Conservation (phyloP, 2,888 invertebrate genomes). For the Leptinotarsa haldemani region DNA sequence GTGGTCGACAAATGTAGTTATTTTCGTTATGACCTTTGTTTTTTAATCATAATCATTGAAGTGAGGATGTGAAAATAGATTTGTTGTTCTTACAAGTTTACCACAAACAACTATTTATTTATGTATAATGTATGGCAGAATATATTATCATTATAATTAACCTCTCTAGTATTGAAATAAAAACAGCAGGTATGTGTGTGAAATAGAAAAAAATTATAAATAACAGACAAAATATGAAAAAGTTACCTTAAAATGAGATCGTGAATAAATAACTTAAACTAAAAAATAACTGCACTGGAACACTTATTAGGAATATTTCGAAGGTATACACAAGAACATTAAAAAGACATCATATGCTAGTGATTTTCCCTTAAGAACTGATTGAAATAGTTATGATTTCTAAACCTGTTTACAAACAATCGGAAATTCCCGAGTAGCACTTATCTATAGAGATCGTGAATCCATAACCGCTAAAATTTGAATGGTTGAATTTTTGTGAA, state of each 20-base stretch:
- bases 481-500: not conserved
- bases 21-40: slow-evolving; percentile 6
- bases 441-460: slow-evolving; percentile 4
- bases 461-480: slow-evolving; percentile 19
- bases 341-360: slow-evolving; percentile 14
- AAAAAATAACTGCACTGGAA: slow-evolving; percentile 3
- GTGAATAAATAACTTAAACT: slow-evolving; percentile 18
- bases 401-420: slow-evolving; percentile 21
- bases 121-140: slow-evolving; percentile 10
- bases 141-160: slow-evolving; percentile 19
- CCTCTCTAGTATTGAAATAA: not conserved
- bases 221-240: slow-evolving; percentile 6
- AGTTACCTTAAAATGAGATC: slow-evolving; percentile 21
- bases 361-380: slow-evolving; percentile 14
- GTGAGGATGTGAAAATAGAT: not conserved
- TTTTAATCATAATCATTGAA: slow-evolving; percentile 5
- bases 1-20: not conserved
- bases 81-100: slow-evolving; percentile 10
- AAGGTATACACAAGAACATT: slow-evolving; percentile 4
- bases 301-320: slow-evolving; percentile 2
- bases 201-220: slow-evolving; percentile 6
- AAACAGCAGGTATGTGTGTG: not conserved
- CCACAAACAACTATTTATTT: slow-evolving; percentile 19
- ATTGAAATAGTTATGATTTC: not conserved
- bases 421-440: slow-evolving; percentile 20